phyloP scores from a whole-genome alignment of 2,888 invertebrate genomes.

The Heliconius sara region DNA sequence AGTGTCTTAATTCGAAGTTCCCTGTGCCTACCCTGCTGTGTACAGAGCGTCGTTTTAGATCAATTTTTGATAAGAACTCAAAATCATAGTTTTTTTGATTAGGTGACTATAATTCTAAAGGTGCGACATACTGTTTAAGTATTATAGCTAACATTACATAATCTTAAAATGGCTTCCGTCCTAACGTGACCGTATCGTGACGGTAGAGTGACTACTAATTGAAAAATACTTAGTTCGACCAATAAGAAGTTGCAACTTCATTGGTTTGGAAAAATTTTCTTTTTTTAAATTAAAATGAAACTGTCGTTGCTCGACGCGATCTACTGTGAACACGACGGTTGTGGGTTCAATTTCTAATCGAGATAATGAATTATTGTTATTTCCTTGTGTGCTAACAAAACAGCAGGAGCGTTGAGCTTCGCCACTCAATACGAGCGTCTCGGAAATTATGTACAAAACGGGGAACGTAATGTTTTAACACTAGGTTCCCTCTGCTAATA shows the following conservation, averaged over 20 bases:
- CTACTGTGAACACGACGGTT: background rate
- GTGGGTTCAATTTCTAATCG: no score
- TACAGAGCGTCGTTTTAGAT: no score
- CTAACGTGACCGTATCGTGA: constrained; percentile 6
- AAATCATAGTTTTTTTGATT: no score
- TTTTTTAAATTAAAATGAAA: background rate
- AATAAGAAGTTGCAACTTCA: background rate
- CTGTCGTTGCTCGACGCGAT: background rate
- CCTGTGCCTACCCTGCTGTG: no score
- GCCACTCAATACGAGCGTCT: no score
- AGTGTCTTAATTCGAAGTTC: no score
- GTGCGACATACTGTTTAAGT: background rate
- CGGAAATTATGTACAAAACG: no score
- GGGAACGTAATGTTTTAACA: no score
- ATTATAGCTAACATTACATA: background rate
- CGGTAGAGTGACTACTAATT: constrained; percentile 13
- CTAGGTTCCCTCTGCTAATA: no score
- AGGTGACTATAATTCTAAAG: no score
- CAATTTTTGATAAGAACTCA: no score
- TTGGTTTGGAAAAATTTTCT: background rate
- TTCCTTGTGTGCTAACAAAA: background rate
- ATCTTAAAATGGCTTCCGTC: constrained; percentile 11
- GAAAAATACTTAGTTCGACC: constrained; percentile 2
- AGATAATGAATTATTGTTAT: background rate
- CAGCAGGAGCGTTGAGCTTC: no score